phyloP scores from a whole-genome alignment of 2,797 vertebrate genomes.

The Staurois parvus region DNA sequence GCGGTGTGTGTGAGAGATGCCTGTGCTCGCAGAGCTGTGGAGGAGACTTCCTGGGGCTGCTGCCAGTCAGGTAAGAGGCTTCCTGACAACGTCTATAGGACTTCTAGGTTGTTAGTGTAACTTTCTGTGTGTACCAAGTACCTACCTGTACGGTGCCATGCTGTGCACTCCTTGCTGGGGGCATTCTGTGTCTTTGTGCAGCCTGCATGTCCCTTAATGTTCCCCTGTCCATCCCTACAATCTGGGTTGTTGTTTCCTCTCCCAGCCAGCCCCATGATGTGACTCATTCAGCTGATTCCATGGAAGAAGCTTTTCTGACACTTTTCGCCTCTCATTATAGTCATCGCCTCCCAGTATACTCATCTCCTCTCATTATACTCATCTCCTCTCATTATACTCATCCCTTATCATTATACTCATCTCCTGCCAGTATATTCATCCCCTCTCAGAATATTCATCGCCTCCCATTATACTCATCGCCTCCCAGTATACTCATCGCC shows the following conservation, averaged over 20 bases:
- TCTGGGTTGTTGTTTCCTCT: slow-evolving; percentile 15
- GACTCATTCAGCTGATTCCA: slow-evolving; percentile 14
- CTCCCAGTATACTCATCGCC: too few species aligned
- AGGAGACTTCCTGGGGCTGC: slow-evolving; percentile 43
- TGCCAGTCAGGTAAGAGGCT: slow-evolving; percentile 40
- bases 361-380: too few species aligned
- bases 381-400: too few species aligned
- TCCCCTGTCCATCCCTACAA: not conserved
- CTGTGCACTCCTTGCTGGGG: not conserved
- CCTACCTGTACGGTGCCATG: too few species aligned
- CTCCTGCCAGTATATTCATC: too few species aligned
- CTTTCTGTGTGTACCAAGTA: not conserved
- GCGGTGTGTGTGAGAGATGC: slow-evolving; percentile 17
- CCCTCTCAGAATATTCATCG: too few species aligned
- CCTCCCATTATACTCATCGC: too few species aligned
- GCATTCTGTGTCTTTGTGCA: not conserved
- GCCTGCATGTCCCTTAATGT: not conserved
- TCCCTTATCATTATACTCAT: too few species aligned
- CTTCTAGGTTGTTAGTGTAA: not conserved
- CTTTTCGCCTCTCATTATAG: too few species aligned
- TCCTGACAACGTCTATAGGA: too few species aligned
- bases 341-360: too few species aligned
- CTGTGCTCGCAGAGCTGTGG: slow-evolving; percentile 23
- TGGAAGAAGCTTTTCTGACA: too few species aligned
- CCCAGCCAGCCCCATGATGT: slow-evolving; percentile 20